Conservation (phyloP, 1,140 invertebrate species). For the Polypedilum vanderplanki region DNA sequence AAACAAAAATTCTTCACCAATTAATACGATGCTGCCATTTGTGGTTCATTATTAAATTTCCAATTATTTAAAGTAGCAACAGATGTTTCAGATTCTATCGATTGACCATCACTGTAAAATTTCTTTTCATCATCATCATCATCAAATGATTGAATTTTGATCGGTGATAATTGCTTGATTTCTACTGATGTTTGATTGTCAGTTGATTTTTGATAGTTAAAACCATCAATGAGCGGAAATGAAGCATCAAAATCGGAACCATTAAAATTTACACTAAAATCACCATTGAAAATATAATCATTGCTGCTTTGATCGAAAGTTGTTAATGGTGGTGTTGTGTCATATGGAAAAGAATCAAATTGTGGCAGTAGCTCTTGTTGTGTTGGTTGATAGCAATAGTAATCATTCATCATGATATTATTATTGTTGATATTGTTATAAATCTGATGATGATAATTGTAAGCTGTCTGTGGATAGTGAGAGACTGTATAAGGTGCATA, state of each 20-base stretch:
- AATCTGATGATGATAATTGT: constrained; percentile 10
- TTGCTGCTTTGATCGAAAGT: neutral
- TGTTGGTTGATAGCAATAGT: neutral
- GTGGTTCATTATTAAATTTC: neutral
- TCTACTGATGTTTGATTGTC: neutral
- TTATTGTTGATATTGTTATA: neutral
- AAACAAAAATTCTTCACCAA: neutral
- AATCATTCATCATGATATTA: constrained; percentile 8
- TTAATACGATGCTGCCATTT: neutral
- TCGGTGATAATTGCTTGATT: constrained; percentile 6
- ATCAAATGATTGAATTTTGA: constrained; percentile 15
- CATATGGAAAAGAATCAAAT: neutral
- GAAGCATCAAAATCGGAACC: constrained; percentile 10
- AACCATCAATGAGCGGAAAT: constrained; percentile 24
- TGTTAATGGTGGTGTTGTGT: constrained; percentile 9
- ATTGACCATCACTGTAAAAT: neutral
- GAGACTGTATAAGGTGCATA: constrained; percentile 20
- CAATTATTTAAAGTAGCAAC: neutral
- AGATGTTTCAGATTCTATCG: neutral
- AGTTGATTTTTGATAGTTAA: neutral
- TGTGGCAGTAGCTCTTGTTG: neutral
- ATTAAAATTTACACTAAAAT: constrained; percentile 1
- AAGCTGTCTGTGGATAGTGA: neutral
- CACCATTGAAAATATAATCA: constrained; percentile 25
- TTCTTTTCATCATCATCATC: constrained; percentile 18